Evolutionary conservation across 2,113 vertebrate species (phyloP), one percentile per base, ranked within the genome.

Genomic region (Neoarius graeffei): DNA sequence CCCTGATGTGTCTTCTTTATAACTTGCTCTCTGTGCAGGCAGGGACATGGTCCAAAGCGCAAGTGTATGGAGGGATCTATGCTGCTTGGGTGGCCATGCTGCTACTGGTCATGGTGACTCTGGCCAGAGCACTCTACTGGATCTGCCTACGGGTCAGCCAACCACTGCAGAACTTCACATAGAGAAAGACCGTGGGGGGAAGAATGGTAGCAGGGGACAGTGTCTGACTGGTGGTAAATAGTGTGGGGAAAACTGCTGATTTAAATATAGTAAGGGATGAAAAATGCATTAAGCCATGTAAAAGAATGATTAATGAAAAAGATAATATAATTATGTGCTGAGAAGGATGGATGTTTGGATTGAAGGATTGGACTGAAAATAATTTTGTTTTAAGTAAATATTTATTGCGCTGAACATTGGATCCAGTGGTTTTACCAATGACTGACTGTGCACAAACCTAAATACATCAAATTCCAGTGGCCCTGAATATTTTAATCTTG

Each of bases 81-180:
- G 97, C 96, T 81, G 95, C 96, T 17, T 98, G 97, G 97, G 96
- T 96, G 4, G 93, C 93, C 88, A 92, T 96, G 89, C 95, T 97
- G 87, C 93, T 98, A 83, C 93, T 97, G 94, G 95, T 96, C 15
- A 88, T 97, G 84, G 88, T 96, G 86, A 97, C 96, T 89, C 91
- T 98, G 88, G 96, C 95, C 56, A 96, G 97, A 90, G 97, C 96
- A 30, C 95, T 96, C 76, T 98, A 98, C 92, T 98, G 97, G 97
- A 96, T 95, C 90, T 98, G 97, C 93, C 95, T 97, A 94, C 92
- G 94, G 91, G 95, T 96, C 92, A 96, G 95, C 93, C 94, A 95
- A 89, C 95, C 95, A 50, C 92, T 96, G 77, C 94, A 96, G 92
- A 95, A 89, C 94, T 95, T 95, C 94, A 94, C 95, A 94, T 96